phyloP scores from a whole-genome alignment of 92 coral and sea anemone genomes.

The Blastomussa wellsi region DNA sequence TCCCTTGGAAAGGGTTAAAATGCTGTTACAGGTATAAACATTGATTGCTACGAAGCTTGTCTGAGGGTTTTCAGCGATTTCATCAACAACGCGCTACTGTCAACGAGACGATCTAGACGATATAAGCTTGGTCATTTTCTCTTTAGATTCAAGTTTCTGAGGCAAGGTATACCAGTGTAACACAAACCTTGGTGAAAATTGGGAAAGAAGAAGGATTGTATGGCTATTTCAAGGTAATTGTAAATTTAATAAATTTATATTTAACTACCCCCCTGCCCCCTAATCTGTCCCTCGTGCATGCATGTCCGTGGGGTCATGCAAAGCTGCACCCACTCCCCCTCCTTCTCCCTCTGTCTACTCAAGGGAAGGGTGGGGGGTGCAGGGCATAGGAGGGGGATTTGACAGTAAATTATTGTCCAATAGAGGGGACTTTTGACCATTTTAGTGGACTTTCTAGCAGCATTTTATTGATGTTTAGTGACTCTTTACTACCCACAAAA shows the following conservation, averaged over 20 bases:
- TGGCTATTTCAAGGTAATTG: constrained; percentile 78
- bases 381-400: too few species aligned
- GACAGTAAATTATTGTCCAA: too few species aligned
- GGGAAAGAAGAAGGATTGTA: constrained; percentile 70
- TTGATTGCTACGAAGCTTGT: neutral
- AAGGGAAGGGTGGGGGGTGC: too few species aligned
- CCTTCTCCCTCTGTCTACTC: neutral
- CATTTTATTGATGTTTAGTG: too few species aligned
- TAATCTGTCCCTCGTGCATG: neutral
- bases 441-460: too few species aligned
- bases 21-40: constrained; percentile 70
- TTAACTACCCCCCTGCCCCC: too few species aligned
- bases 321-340: neutral
- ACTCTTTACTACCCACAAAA: too few species aligned
- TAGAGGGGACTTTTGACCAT: too few species aligned
- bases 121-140: neutral
- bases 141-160: constrained; percentile 68
- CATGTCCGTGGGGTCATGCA: neutral
- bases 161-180: constrained; percentile 69
- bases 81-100: neutral
- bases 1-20: constrained; percentile 85
- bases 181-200: constrained; percentile 67
- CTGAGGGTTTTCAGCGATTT: neutral
- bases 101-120: too few species aligned
- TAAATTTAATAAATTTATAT: too few species aligned